These are phyloP conservation scores for Oreochromis niloticus DNA, from an alignment of 2,113 vertebrate genomes.

Conservation along the genomic window DNA sequence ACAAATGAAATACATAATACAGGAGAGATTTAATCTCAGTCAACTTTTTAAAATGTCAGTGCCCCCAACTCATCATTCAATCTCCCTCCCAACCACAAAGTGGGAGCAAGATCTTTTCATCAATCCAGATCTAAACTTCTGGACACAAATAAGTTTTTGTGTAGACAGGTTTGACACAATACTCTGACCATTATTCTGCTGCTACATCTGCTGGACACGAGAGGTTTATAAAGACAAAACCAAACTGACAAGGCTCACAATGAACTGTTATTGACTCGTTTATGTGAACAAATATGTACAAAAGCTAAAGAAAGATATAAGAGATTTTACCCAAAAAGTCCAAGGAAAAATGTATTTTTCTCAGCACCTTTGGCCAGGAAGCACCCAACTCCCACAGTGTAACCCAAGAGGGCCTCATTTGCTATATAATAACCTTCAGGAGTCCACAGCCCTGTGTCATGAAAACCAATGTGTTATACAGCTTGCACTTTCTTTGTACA, in stretches of 20 bases:
- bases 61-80: not conserved
- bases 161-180: not conserved
- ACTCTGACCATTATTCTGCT: not conserved
- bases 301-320: not conserved
- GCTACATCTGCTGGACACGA: not conserved
- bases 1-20: not conserved
- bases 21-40: not conserved
- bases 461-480: constrained; percentile 32
- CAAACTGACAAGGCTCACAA: not conserved
- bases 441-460: constrained; percentile 15
- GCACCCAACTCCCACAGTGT: constrained; percentile 26
- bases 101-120: not conserved
- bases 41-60: not conserved
- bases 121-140: not conserved
- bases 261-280: not conserved
- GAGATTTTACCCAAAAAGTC: not conserved
- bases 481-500: constrained; percentile 15
- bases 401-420: constrained; percentile 21
- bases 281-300: not conserved
- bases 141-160: not conserved
- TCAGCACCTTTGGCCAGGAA: constrained; percentile 1
- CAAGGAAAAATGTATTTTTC: not conserved
- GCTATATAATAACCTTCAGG: constrained; percentile 44
- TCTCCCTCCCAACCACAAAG: not conserved
- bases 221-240: not conserved